Conservation (phyloP, 2,113 vertebrate species). For the Colinus virginianus region DNA sequence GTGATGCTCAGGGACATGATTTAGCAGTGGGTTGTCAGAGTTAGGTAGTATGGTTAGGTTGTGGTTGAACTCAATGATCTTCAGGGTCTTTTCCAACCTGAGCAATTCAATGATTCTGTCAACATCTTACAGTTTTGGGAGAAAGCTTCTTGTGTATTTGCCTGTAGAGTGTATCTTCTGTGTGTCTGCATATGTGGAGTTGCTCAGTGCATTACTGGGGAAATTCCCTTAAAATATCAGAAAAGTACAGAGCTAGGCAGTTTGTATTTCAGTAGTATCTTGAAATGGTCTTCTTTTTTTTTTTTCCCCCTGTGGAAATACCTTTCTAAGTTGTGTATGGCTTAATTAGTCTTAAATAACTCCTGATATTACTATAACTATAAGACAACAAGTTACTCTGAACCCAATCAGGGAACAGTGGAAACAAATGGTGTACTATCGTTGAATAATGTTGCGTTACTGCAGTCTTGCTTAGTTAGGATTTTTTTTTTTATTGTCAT, state of each 20-base stretch:
- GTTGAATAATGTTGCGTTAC: background rate
- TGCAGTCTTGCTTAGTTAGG: background rate
- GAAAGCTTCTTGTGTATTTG: background rate
- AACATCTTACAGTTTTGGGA: background rate
- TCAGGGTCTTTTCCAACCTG: too few species aligned
- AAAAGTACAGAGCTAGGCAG: background rate
- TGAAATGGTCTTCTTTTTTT: background rate
- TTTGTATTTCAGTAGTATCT: background rate
- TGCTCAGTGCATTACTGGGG: background rate
- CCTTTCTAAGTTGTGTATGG: background rate
- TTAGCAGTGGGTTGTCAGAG: too few species aligned
- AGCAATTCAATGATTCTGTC: too few species aligned
- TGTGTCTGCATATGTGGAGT: accelerated
- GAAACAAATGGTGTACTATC: background rate
- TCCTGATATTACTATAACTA: background rate
- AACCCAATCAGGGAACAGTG: background rate
- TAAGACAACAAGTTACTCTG: background rate
- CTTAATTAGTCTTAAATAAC: background rate
- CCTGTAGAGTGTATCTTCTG: background rate
- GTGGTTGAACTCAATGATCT: too few species aligned
- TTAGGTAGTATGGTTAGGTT: too few species aligned
- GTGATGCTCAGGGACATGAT: too few species aligned
- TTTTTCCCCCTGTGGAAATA: background rate
- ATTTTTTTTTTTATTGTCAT: background rate
- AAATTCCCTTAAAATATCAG: background rate